Base-by-base conservation (phyloP, 2,113 vertebrate species). In the Clarias batrachus region DNA sequence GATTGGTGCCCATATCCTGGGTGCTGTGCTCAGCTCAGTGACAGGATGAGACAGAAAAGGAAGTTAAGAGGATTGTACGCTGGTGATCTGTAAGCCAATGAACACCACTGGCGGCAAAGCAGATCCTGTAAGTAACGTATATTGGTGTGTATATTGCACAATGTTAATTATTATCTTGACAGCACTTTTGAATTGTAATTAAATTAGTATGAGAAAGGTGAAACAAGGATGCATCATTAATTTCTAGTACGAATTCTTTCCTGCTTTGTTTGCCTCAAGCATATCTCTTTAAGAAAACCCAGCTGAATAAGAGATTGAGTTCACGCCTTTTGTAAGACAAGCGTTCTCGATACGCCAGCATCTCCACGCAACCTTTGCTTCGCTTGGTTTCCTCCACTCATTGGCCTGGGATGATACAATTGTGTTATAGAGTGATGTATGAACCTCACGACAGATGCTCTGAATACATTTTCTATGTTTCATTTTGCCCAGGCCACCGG, bases 401-500 rank as follows among this genome's bases (percentile, higher is more conserved):
- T 70, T 86, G 84, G 74, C 66, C 60, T 17, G 78, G 81, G 81
- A 85, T 86, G 82, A 78, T 57, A 89, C 63, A 65, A 59, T 83
- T 87, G 79, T 84, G 82, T 88, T 85, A 86, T 87, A 81, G 30
- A 70, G 84, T 90, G 90, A 86, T 89, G 81, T 87, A 85, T 86
- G 82, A 74, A 87, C 63, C 84, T 88, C 71, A 86, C 74, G 41
- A 85, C 82, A 81, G 89, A 87, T 84, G 78, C 83, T 85, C 87
- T 86, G 84, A 89, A 87, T 90, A 88, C 71, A 86, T 30, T 57
- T 86, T 85, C 83, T 65, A 77, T 16, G 70, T 91, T 91, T 92
- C 82, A 90, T 93, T 93, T 93, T 88, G 88, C 65, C 82, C n/a
- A 57, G 90, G 91, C 90, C 91, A 87, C 90, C 81, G 37, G 86